Base-by-base conservation (phyloP, 2,888 invertebrate species). In the Deilephila porcellus region DNA sequence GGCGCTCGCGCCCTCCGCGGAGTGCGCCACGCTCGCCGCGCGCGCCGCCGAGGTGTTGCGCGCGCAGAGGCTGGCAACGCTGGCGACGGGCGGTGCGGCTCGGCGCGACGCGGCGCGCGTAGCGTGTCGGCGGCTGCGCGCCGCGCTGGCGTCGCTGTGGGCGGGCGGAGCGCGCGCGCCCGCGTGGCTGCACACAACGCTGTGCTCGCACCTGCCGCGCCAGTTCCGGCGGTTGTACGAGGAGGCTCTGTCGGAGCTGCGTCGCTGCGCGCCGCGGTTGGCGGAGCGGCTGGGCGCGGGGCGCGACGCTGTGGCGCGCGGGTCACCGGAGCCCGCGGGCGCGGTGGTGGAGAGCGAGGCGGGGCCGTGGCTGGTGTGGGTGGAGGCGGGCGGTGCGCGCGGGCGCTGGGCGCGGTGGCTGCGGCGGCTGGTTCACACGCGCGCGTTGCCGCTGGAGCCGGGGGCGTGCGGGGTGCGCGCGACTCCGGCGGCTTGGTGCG, bases 401-500 rank as follows among this genome's bases (percentile, higher is more conserved):
- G 81, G 76, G 76, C 87, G 86, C 79, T 86, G 86, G 83, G 77
- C 77, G 87, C 81, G 83, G 77, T 83, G 83, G 62, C 85, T 88
- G 78, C 81, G 85, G 75, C 84, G 82, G 84, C 81, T 84, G 83
- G 74, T 85, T 82, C 80, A 81, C 81, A 76, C 82, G 85, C 80
- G 85, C 79, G 78, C 80, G 83, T 74, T 85, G 86, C 85, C 79
- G 81, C 76, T 81, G 83, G 73, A 75, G 78, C 76, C 75, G 77
- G 77, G 76, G 76, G 74, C 71, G 37, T 62, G 81, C 67, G 82
- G 78, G 73, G 80, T 74, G 70, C 76, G 79, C 32, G 76, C 77
- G 73, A 19, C 83, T 77, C 87, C 88, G 45, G 89, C 83, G 73
- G 80, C 80, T 63, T 89, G 90, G 89, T 86, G 88, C 85, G 87